phyloP scores from a whole-genome alignment of 1,140 invertebrate species.

The Zaprionus ornatus region DNA sequence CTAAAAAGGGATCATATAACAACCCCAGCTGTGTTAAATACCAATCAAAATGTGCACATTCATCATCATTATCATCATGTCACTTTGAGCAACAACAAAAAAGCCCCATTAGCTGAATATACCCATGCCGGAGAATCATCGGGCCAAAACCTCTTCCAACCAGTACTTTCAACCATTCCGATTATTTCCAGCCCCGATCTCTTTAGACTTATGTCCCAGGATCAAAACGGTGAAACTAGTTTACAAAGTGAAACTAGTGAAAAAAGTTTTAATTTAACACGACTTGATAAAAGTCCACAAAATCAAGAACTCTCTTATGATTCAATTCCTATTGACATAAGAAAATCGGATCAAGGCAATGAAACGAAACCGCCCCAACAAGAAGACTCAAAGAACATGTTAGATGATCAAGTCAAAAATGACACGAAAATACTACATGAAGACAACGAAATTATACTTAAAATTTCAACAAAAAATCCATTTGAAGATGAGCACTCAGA shows the following conservation, averaged over 20 bases:
- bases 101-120: neutral
- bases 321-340: neutral
- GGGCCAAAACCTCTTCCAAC: neutral
- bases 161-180: neutral
- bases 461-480: slow-evolving; percentile 10
- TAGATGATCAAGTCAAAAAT: neutral
- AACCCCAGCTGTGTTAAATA: neutral
- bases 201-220: neutral
- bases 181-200: neutral
- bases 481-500: slow-evolving; percentile 13
- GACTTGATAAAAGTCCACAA: neutral
- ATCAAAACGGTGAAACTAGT: neutral
- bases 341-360: neutral
- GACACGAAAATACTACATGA: neutral
- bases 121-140: neutral
- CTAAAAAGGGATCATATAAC: slow-evolving; percentile 1
- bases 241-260: neutral
- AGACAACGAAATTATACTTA: neutral
- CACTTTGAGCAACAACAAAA: slow-evolving; percentile 1
- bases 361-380: neutral
- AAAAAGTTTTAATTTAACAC: neutral
- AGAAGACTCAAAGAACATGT: neutral
- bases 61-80: slow-evolving; percentile 22
- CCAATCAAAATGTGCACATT: slow-evolving; percentile 15
- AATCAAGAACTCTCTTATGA: neutral